phyloP scores from a whole-genome alignment of 2,113 vertebrate species.

The Urocynchramus pylzowi region DNA sequence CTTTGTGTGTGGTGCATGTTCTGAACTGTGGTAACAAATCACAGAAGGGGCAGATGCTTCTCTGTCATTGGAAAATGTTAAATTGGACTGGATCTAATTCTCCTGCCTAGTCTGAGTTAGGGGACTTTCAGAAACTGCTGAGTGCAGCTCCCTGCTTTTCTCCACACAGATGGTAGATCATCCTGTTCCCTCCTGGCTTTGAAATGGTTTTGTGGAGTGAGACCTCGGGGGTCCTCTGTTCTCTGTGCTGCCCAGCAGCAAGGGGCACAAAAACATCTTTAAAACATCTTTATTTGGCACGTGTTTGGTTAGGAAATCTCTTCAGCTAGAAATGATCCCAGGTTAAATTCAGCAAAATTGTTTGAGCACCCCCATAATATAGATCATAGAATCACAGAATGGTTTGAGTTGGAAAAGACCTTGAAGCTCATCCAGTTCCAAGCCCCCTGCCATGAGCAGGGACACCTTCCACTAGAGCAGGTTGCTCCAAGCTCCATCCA shows the following conservation, averaged over 20 bases:
- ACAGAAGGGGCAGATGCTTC: not conserved
- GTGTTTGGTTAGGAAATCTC: not conserved
- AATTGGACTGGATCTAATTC: not conserved
- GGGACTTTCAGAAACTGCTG: not conserved
- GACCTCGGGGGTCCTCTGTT: not conserved
- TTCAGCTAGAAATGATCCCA: not conserved
- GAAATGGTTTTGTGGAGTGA: not conserved
- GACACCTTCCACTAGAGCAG: not conserved
- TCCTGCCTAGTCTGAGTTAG: not conserved
- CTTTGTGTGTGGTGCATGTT: not conserved
- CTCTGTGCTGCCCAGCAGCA: not conserved
- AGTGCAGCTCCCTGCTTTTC: not conserved
- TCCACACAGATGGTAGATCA: not conserved
- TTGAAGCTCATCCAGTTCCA: not conserved
- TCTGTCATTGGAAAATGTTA: not conserved
- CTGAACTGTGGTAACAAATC: not conserved
- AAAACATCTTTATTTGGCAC: not conserved
- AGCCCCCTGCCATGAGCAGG: not conserved
- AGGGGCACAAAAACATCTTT: not conserved
- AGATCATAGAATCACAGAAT: not conserved
- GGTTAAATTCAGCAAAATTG: not conserved
- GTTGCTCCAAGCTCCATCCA: not conserved
- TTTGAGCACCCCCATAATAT: not conserved
- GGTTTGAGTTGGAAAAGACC: not conserved
- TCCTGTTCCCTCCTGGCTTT: not conserved